A percentile compares a stretch with the other conserved stretches of the same genome.
These are phyloP conservation scores for Rhopalosiphum maidis DNA, from an alignment of 1,140 invertebrate species.

Conservation along the genomic window DNA sequence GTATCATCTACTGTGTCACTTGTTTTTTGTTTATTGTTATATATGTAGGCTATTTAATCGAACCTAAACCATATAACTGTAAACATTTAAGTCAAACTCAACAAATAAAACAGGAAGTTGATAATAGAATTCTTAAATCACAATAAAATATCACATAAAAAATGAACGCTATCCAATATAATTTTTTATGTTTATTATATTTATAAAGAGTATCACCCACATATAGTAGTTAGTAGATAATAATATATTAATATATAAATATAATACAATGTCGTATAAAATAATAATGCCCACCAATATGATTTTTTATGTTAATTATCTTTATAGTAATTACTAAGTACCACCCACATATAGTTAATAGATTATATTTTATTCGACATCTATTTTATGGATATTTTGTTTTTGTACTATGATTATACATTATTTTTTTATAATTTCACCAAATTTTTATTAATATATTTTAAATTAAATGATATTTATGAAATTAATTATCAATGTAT, in stretches of 20 bases:
- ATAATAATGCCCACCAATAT: no score
- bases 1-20: background rate
- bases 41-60: background rate
- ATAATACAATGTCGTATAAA: no score
- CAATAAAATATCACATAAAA: no score
- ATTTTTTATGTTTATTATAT: no score
- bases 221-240: no score
- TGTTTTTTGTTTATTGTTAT: constrained; percentile 34
- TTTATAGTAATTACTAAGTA: no score
- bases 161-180: no score
- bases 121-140: background rate
- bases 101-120: constrained; percentile 30
- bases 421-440: background rate
- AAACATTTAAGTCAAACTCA: constrained; percentile 5
- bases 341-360: background rate
- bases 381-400: background rate
- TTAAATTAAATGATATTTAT: background rate
- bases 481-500: background rate
- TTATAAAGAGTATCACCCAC: no score
- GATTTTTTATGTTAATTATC: no score
- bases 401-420: background rate
- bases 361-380: background rate
- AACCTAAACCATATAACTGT: background rate
- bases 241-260: no score
- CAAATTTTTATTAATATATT: background rate